Evolutionary conservation across 2,888 invertebrate genomes (phyloP).

Genomic region (Elgonia sp.): DNA sequence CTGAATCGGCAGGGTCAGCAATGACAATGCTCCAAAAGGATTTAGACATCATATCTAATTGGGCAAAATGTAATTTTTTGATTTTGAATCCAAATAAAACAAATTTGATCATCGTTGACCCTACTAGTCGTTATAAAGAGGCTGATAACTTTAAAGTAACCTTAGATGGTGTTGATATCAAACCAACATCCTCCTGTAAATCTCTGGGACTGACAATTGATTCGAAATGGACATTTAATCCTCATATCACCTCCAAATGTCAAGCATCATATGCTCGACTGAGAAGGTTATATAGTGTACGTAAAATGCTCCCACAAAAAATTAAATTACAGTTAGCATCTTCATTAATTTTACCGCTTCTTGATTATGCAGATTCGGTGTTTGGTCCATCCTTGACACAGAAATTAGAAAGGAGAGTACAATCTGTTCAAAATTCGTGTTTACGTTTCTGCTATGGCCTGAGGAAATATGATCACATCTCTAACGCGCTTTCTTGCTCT

Average conservation of each 20-base stretch:
- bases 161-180: neutral
- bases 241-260: neutral
- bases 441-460: slow-evolving; percentile 7
- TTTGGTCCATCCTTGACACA: slow-evolving; percentile 2
- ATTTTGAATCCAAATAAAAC: no score
- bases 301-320: neutral
- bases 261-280: neutral
- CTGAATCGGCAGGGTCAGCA: no score
- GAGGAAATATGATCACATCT: slow-evolving; percentile 17
- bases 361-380: slow-evolving; percentile 15
- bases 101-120: neutral
- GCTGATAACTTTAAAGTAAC: no score
- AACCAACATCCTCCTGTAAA: neutral
- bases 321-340: neutral
- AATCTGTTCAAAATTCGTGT: slow-evolving; percentile 11
- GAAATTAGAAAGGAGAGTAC: neutral
- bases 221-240: neutral
- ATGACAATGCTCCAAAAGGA: no score
- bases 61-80: no score
- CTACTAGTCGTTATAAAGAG: neutral
- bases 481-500: no score
- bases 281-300: no score
- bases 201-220: neutral
- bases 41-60: no score
- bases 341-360: neutral